phyloP scores from a whole-genome alignment of 2,113 vertebrate species.

The Solea solea region DNA sequence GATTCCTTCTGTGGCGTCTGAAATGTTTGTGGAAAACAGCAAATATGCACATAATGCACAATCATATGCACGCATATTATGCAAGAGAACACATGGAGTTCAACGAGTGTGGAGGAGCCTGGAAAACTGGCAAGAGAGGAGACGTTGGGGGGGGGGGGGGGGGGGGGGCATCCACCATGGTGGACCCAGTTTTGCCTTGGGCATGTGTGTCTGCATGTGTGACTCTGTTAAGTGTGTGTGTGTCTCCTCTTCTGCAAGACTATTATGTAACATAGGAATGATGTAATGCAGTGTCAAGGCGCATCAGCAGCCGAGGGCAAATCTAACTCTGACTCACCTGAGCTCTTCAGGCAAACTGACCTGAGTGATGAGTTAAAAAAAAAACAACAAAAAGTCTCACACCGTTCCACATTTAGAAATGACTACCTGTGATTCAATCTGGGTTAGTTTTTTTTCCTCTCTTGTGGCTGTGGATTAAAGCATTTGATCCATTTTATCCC shows the following conservation, averaged over 20 bases:
- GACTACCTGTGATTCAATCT: slow-evolving; percentile 45
- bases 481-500: slow-evolving; percentile 69
- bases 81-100: slow-evolving; percentile 14
- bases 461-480: slow-evolving; percentile 66
- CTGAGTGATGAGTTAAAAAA: slow-evolving; percentile 7
- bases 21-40: slow-evolving; percentile 2
- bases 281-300: slow-evolving; percentile 74
- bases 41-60: slow-evolving; percentile 12
- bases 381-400: slow-evolving; percentile 11
- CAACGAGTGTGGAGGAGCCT: slow-evolving; percentile 10
- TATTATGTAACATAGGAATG: slow-evolving; percentile 80
- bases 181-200: slow-evolving; percentile 49
- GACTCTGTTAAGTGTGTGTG: slow-evolving; percentile 14
- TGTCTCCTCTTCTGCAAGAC: slow-evolving; percentile 45
- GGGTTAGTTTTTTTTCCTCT: slow-evolving; percentile 10
- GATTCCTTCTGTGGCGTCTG: background rate
- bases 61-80: slow-evolving; percentile 2
- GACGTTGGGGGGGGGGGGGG: slow-evolving; percentile 58
- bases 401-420: slow-evolving; percentile 16
- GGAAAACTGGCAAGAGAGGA: slow-evolving; percentile 58
- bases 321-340: slow-evolving; percentile 70
- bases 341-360: slow-evolving; percentile 58
- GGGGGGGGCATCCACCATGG: slow-evolving; percentile 59
- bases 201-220: slow-evolving; percentile 40
- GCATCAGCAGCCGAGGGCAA: slow-evolving; percentile 65